Conservation (phyloP, 2,797 vertebrate species). For the Eleutherodactylus coqui region DNA sequence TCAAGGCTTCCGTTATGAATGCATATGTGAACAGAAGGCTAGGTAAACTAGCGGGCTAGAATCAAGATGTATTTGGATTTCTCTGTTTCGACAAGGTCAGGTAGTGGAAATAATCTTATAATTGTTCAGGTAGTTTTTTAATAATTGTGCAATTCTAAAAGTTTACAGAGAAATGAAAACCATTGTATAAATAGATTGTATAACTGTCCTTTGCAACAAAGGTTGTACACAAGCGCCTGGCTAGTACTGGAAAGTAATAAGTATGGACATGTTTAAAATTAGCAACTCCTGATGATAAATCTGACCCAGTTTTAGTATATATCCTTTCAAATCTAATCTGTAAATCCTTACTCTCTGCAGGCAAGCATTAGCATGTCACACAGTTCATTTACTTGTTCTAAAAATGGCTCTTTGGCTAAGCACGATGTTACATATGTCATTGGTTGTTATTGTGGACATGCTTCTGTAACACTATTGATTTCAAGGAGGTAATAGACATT, state of each 20-base stretch:
- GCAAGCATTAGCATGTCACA: slow-evolving; percentile 42
- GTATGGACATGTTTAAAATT: slow-evolving; percentile 44
- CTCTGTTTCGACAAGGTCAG: not conserved
- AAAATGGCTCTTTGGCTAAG: slow-evolving; percentile 39
- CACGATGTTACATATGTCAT: slow-evolving; percentile 39
- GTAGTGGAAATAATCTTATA: not conserved
- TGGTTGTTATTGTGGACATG: slow-evolving; percentile 37
- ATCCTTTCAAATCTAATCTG: slow-evolving; percentile 54
- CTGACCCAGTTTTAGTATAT: slow-evolving; percentile 51
- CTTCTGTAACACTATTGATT: slow-evolving; percentile 28
- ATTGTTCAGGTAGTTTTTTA: not conserved
- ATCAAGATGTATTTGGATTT: not conserved
- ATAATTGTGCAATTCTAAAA: not conserved
- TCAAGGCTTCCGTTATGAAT: not conserved
- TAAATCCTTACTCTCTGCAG: slow-evolving; percentile 45
- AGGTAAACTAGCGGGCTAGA: not conserved
- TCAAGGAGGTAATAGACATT: slow-evolving; percentile 15
- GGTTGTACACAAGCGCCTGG: not conserved
- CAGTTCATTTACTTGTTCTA: slow-evolving; percentile 45
- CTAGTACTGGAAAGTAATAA: slow-evolving; percentile 24
- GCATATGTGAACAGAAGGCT: not conserved
- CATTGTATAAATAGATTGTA: slow-evolving; percentile 2
- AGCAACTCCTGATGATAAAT: slow-evolving; percentile 45
- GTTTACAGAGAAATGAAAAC: not conserved
- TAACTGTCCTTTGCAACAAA: slow-evolving; percentile 11